Evolutionary conservation across 2,113 vertebrate species (phyloP).

Genomic region (Monopterus albus): DNA sequence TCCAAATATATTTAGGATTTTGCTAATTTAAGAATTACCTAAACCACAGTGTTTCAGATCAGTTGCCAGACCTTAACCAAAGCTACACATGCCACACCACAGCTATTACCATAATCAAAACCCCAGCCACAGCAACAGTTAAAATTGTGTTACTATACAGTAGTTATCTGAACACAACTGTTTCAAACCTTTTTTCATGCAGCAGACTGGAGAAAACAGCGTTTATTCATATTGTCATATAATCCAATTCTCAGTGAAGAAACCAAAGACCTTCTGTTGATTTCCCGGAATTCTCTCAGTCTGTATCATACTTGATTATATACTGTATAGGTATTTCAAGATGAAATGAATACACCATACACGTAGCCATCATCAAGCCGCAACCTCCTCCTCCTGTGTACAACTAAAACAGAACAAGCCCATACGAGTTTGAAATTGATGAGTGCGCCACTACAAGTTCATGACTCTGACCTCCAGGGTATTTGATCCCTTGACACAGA

Average conservation of each 20-base stretch:
- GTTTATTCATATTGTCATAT: neutral
- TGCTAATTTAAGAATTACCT: neutral
- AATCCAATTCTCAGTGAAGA: neutral
- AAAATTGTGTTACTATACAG: neutral
- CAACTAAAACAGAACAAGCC: slow-evolving; percentile 80
- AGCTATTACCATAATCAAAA: neutral
- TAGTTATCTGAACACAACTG: neutral
- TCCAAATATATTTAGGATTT: neutral
- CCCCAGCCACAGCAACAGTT: neutral
- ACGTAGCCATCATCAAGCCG: slow-evolving; percentile 69
- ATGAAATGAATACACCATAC: slow-evolving; percentile 38
- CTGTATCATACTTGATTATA: slow-evolving; percentile 15
- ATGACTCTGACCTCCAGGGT: slow-evolving; percentile 85
- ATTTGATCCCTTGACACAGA: slow-evolving; percentile 88
- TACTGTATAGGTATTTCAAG: slow-evolving; percentile 17
- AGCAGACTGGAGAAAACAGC: neutral
- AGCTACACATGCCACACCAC: neutral
- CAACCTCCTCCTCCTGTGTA: slow-evolving; percentile 65
- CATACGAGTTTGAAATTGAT: slow-evolving; percentile 85
- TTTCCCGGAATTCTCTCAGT: slow-evolving; percentile 9
- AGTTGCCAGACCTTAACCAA: slow-evolving; percentile 9
- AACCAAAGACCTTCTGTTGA: slow-evolving; percentile 3
- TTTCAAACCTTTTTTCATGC: neutral
- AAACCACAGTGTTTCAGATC: slow-evolving; percentile 21
- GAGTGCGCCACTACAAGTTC: slow-evolving; percentile 79